Evolutionary conservation across 2,113 vertebrate species (phyloP).

Genomic region (Merops nubicus): DNA sequence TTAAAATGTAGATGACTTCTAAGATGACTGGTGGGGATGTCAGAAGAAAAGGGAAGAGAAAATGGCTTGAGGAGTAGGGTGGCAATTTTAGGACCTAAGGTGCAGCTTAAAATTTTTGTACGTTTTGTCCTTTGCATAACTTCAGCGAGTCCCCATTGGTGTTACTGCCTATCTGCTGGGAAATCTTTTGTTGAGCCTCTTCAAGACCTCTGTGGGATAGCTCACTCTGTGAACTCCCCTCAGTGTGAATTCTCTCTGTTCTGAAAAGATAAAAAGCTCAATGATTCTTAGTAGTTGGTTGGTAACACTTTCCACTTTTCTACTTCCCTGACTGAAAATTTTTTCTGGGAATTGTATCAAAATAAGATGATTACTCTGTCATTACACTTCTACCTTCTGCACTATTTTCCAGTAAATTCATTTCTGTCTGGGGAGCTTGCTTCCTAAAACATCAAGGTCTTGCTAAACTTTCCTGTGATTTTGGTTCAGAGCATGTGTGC

Average conservation of each 20-base stretch:
- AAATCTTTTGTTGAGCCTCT: background rate
- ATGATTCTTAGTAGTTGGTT: background rate
- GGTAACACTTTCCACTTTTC: background rate
- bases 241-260: background rate
- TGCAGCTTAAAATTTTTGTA: background rate
- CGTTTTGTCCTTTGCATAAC: background rate
- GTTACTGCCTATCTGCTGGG: rapidly evolving
- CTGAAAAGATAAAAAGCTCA: background rate
- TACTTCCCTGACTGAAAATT: background rate
- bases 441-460: background rate
- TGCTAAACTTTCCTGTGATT: background rate
- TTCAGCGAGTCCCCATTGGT: background rate
- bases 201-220: background rate
- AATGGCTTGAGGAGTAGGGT: background rate
- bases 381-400: background rate
- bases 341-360: background rate
- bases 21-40: background rate
- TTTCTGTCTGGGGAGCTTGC: background rate
- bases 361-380: background rate
- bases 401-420: background rate
- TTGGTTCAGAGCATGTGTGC: background rate
- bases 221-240: rapidly evolving
- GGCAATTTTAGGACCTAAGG: background rate
- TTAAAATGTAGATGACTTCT: background rate
- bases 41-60: background rate